Conservation (phyloP, 2,888 invertebrate genomes). For the Melinaea marsaeus region DNA sequence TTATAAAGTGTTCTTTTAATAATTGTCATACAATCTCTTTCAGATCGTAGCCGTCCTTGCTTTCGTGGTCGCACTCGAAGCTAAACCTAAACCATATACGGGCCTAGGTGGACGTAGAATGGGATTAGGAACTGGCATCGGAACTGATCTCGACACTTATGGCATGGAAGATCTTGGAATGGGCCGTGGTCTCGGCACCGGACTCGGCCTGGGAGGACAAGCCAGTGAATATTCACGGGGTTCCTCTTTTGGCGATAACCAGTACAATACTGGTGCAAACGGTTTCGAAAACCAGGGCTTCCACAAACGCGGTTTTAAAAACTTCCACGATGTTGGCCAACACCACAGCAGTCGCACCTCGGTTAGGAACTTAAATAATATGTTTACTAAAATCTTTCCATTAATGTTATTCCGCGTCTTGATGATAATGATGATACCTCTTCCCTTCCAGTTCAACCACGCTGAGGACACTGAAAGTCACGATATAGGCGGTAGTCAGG, state of each 20-base stretch:
- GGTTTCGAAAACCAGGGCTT: constrained; percentile 10
- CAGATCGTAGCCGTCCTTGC: not conserved
- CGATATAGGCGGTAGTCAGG: constrained; percentile 9
- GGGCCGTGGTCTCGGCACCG: not conserved
- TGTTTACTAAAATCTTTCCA: not conserved
- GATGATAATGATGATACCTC: not conserved
- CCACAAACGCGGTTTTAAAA: too few relatives aligned
- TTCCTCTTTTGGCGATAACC: constrained; percentile 18
- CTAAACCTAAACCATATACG: too few relatives aligned
- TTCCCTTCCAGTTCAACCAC: constrained; percentile 12
- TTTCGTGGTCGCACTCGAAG: too few relatives aligned
- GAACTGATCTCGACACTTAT: not conserved
- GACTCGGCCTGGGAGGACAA: not conserved
- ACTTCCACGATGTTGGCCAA: too few relatives aligned
- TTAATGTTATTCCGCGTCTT: not conserved
- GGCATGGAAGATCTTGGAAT: not conserved
- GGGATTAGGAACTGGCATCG: constrained; percentile 1
- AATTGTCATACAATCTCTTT: too few relatives aligned
- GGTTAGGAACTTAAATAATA: constrained; percentile 23
- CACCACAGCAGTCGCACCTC: constrained; percentile 23
- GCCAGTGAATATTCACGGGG: constrained; percentile 17
- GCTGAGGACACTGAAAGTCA: constrained; percentile 13
- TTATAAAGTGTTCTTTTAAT: too few relatives aligned
- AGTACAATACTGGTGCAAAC: constrained; percentile 18
- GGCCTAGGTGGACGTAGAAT: not conserved